phyloP scores from a whole-genome alignment of 1,140 invertebrate genomes.

The Ips nitidus region DNA sequence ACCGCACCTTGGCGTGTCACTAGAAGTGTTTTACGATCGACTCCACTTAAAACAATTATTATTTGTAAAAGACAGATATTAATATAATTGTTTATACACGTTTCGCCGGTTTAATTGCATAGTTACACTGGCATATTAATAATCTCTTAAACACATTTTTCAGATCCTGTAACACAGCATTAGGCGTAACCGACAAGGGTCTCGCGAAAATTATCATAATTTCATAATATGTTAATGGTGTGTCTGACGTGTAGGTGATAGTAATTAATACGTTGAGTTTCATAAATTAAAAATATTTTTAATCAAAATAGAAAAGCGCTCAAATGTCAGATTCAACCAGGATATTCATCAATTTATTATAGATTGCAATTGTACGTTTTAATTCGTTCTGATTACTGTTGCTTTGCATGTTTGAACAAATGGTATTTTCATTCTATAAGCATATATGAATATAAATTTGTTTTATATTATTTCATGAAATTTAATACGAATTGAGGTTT shows the following conservation, averaged over 20 bases:
- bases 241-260: neutral
- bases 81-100: conserved; percentile 23
- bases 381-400: neutral
- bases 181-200: neutral
- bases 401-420: too few species aligned
- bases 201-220: neutral
- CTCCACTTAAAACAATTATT: conserved; percentile 21
- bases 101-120: conserved; percentile 13
- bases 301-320: neutral
- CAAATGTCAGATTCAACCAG: neutral
- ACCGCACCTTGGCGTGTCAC: conserved; percentile 22
- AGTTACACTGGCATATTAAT: conserved; percentile 10
- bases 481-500: too few species aligned
- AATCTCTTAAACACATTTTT: neutral
- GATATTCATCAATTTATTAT: neutral
- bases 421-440: too few species aligned
- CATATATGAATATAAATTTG: too few species aligned
- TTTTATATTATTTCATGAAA: too few species aligned
- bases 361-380: neutral
- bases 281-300: neutral
- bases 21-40: conserved; percentile 10
- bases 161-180: too few species aligned
- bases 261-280: conserved; percentile 3
- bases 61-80: conserved; percentile 17
- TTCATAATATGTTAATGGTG: neutral